Evolutionary conservation across 2,113 vertebrate genomes (phyloP), one percentile per base, ranked within the genome.

Genomic region (Spea multiplicata): DNA sequence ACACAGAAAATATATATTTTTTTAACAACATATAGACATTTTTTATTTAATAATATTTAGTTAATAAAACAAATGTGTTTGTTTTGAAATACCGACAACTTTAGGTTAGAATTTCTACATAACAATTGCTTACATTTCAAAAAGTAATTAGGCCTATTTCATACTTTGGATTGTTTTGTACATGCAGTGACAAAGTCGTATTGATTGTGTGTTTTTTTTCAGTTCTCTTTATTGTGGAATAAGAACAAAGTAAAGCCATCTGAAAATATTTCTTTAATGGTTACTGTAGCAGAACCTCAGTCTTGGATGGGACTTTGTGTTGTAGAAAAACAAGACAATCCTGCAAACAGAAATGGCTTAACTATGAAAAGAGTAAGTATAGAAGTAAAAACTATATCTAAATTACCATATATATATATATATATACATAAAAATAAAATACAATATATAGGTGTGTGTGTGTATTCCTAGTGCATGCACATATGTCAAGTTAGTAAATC

Each of bases 211-310:
- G 6, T 65, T 66, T 16, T 50, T n/a, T 67, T 0, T 82, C 30
- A 93, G 92, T 90, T 93, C 8, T 87, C 87, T 59, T 79, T 94
- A 73, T 86, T 53, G 17, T 94, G 90, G 90, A 89, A 82, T 70
- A n/a, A 80, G 8, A 1, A 62, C 0, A 50, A 2, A 16, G 80
- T 44, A 8, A 73, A 45, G 3, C 91, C 91, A 0, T 86, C 50
- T 0, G 85, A 85, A 0, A 10, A 78, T 1, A 84, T 90, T 13
- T 82, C 78, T 4, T 88, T 94, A n/a, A 83, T 1, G n/a, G 79
- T 92, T 5, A 66, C 62, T 0, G 86, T 87, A 44, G 62, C 62
- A 0, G 88, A 93, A 57, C 80, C 85, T 0, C 44, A 44, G 55
- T 91, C 91, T 3, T 73, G 91, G 78, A 86, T 93, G 3, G 86